phyloP scores from a whole-genome alignment of 2,888 invertebrate genomes.

The Pseudococcus viburni region DNA sequence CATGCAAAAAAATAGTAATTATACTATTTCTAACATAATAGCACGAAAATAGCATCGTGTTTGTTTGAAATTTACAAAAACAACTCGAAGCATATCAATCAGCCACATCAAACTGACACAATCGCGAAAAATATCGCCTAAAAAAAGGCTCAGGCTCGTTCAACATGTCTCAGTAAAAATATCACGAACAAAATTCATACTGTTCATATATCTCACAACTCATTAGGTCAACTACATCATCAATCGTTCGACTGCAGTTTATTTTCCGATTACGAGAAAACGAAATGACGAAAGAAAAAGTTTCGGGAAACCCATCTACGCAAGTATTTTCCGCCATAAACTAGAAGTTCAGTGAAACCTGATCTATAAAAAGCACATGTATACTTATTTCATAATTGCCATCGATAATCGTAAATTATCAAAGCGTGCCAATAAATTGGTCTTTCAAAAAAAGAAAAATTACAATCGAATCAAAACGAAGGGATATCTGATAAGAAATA shows the following conservation, averaged over 20 bases:
- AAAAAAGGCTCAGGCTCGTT: too few species aligned
- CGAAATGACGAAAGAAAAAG: not conserved
- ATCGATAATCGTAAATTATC: not conserved
- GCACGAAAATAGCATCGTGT: too few species aligned
- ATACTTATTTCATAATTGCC: not conserved
- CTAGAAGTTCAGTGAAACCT: not conserved
- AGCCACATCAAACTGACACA: too few species aligned
- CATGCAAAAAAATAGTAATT: too few species aligned
- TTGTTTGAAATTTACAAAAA: too few species aligned
- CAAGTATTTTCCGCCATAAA: not conserved
- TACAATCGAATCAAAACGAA: not conserved
- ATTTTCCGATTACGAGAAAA: not conserved
- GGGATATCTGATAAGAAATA: not conserved
- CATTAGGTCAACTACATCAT: conserved; percentile 17
- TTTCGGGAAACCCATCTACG: not conserved
- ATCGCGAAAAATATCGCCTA: too few species aligned
- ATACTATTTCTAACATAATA: too few species aligned
- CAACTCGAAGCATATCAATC: too few species aligned
- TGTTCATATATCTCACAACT: not conserved
- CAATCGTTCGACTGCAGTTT: not conserved
- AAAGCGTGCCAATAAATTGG: not conserved
- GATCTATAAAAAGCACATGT: not conserved
- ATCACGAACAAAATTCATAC: too few species aligned
- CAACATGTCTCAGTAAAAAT: too few species aligned
- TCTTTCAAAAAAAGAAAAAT: not conserved